A percentile compares a stretch with the other conserved stretches of the same genome.
phyloP scores from a whole-genome alignment of 2,888 invertebrate species.

The Steinernema scapterisci region DNA sequence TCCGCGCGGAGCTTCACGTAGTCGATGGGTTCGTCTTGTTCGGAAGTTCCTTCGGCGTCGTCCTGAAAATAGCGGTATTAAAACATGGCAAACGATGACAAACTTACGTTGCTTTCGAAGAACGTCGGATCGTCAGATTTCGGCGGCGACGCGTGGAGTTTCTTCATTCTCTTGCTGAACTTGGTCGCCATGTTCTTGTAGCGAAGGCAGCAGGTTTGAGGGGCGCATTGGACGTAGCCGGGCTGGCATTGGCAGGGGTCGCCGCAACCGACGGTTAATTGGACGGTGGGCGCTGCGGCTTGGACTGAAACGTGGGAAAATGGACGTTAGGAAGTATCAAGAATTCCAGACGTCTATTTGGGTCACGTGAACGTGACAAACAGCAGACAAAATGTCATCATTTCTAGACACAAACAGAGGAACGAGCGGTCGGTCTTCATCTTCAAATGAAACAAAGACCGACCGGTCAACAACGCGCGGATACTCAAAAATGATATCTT shows the following conservation, averaged over 20 bases:
- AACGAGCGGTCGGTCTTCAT: no score
- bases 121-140: neutral
- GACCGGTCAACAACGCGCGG: no score
- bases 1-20: neutral
- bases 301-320: conserved; percentile 28
- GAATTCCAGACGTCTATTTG: no score
- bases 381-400: no score
- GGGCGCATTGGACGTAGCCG: conserved; percentile 58
- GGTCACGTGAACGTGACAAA: no score
- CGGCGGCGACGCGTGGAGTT: neutral
- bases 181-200: conserved; percentile 62
- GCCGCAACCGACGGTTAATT: conserved; percentile 50
- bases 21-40: neutral
- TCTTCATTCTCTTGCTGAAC: conserved; percentile 47
- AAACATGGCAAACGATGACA: neutral
- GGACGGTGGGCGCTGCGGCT: conserved; percentile 6
- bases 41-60: neutral
- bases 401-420: no score
- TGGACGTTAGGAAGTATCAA: no score
- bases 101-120: neutral
- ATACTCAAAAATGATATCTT: no score
- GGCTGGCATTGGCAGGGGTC: conserved; percentile 57
- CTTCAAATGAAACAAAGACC: no score
- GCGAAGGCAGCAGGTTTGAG: conserved; percentile 56
- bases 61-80: neutral